Evolutionary conservation across 37 sponge, comb jelly and placozoan species (phyloP).

Genomic region (Agelas oroides): DNA sequence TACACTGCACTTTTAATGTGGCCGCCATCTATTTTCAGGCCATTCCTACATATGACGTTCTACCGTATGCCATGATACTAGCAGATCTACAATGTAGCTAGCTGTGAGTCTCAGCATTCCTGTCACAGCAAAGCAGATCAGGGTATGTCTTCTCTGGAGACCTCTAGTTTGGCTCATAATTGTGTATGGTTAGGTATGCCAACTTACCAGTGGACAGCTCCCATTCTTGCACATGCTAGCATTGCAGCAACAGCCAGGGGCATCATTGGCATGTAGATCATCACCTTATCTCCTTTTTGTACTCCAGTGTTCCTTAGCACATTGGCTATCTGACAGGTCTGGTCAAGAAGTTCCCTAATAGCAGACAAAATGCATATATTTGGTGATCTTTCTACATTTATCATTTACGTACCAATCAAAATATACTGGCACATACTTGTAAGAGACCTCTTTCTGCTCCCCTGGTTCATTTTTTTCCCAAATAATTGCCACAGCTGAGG

Average conservation of each 20-base stretch:
- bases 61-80: no score
- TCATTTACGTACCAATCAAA: background rate
- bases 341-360: conserved; percentile 58
- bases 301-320: conserved; percentile 61
- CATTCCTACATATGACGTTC: no score
- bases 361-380: background rate
- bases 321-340: conserved; percentile 74
- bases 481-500: conserved; percentile 53
- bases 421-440: conserved; percentile 37
- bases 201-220: conserved; percentile 80
- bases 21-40: no score
- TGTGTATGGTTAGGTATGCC: no score
- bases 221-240: conserved; percentile 77
- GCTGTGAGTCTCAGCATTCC: no score
- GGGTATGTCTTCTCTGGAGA: no score
- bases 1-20: no score
- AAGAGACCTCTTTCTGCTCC: conserved; percentile 53
- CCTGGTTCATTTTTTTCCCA: conserved; percentile 78
- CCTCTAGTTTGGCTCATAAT: no score
- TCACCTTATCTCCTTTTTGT: conserved; percentile 72
- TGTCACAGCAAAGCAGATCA: no score
- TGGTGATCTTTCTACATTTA: background rate
- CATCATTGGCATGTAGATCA: conserved; percentile 71
- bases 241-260: conserved; percentile 57
- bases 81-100: no score